A percentile compares a stretch with the other conserved stretches of the same genome.
phyloP scores from a whole-genome alignment of 2,797 vertebrate species.

The Neomorphus geoffroyi region DNA sequence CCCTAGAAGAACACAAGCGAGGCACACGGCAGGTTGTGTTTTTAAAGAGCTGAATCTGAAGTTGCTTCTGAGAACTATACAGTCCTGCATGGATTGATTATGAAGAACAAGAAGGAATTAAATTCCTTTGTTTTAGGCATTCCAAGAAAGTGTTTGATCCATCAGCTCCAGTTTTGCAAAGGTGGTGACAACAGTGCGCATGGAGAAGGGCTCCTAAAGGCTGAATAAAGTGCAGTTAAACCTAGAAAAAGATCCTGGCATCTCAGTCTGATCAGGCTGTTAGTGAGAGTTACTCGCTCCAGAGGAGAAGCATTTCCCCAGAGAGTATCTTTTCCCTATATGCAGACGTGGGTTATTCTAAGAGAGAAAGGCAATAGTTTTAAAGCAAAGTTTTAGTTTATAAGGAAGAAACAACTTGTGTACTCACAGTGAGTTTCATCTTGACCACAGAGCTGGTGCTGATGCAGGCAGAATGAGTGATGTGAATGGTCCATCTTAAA shows the following conservation, averaged over 20 bases:
- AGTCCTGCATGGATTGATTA: too few species aligned
- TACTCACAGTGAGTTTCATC: slow-evolving; percentile 73
- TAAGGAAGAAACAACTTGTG: neutral
- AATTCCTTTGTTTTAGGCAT: too few species aligned
- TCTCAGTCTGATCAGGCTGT: neutral
- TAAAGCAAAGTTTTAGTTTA: neutral
- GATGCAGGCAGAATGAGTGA: neutral
- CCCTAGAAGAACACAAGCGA: neutral
- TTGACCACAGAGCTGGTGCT: slow-evolving; percentile 34
- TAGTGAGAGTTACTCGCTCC: neutral
- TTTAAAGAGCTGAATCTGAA: neutral
- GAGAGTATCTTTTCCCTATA: neutral
- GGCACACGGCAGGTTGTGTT: neutral
- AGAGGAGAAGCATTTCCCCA: neutral
- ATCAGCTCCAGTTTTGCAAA: too few species aligned
- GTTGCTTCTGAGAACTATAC: neutral
- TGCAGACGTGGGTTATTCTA: neutral
- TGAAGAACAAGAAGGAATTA: too few species aligned
- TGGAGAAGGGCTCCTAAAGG: neutral
- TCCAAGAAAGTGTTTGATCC: too few species aligned
- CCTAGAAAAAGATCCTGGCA: neutral
- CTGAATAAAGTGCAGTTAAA: neutral
- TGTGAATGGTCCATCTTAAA: slow-evolving; percentile 38
- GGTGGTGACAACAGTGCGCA: too few species aligned
- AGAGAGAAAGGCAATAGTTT: neutral